Conservation (phyloP, 2,797 vertebrate species). For the Myotis vivesi region DNA sequence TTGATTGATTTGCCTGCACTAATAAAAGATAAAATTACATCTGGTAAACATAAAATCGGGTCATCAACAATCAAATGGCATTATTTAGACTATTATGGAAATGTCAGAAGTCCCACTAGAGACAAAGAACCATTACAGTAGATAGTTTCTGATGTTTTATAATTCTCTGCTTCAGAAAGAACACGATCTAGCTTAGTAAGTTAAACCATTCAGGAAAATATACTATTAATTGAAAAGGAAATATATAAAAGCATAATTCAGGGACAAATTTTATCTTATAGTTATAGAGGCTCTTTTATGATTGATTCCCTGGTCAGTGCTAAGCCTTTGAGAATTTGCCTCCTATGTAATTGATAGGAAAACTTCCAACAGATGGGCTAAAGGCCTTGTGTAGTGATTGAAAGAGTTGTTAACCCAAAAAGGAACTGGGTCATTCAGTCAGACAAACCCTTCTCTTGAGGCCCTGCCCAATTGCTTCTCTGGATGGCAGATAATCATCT, state of each 20-base stretch:
- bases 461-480: background rate
- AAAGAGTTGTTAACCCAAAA: conserved; percentile 49
- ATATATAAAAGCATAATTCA: background rate
- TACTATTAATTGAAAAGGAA: background rate
- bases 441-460: conserved; percentile 5
- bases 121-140: background rate
- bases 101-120: conserved; percentile 44
- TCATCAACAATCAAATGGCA: conserved; percentile 22
- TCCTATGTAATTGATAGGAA: conserved; percentile 6
- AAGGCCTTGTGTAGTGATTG: conserved; percentile 42
- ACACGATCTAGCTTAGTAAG: background rate
- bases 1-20: conserved; percentile 2
- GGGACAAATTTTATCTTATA: background rate
- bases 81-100: conserved; percentile 53
- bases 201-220: conserved; percentile 37
- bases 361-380: conserved; percentile 38
- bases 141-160: conserved; percentile 20
- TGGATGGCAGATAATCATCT: conserved; percentile 15
- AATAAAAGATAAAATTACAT: conserved; percentile 46
- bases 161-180: conserved; percentile 13
- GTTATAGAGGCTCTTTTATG: background rate
- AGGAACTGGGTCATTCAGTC: conserved; percentile 34
- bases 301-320: background rate
- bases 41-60: conserved; percentile 21
- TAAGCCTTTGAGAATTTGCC: conserved; percentile 40